Conservation (phyloP, 2,113 vertebrate genomes). For the Corythornis vintsioides region DNA sequence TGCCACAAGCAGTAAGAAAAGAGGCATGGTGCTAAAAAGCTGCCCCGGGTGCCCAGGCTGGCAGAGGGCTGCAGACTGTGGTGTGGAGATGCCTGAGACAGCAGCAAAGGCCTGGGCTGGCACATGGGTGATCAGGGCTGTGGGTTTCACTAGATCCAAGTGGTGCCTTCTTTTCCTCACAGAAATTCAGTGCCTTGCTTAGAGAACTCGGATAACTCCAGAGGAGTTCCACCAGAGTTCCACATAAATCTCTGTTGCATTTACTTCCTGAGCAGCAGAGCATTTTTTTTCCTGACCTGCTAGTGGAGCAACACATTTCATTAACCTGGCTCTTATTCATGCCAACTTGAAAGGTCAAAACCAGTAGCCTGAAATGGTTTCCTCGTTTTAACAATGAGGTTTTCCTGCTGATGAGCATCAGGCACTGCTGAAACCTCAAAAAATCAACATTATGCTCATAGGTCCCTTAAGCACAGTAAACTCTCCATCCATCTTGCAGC, state of each 20-base stretch:
- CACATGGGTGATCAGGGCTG: not conserved
- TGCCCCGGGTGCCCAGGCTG: too few species aligned
- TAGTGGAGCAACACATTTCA: not conserved
- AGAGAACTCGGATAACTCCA: not conserved
- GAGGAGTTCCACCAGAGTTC: not conserved
- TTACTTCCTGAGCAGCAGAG: not conserved
- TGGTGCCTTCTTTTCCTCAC: not conserved
- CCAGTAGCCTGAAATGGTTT: conserved; percentile 4
- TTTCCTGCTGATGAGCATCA: conserved; percentile 1
- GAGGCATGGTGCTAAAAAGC: not conserved
- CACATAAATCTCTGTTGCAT: conserved; percentile 28
- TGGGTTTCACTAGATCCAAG: not conserved
- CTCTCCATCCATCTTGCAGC: not conserved
- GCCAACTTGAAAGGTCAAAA: conserved; percentile 37
- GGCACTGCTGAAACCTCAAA: conserved; percentile 9
- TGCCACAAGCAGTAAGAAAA: not conserved
- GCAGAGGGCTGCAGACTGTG: accelerated
- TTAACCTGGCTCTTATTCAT: conserved; percentile 31
- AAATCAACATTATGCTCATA: conserved; percentile 11
- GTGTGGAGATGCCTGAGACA: not conserved
- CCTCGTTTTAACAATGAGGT: not conserved
- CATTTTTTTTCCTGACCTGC: not conserved
- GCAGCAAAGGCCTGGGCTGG: not conserved
- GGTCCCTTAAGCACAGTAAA: conserved; percentile 8
- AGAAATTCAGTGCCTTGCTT: not conserved